Percentiles rank a stretch among this genome's conserved stretches.
phyloP scores from a whole-genome alignment of 1,140 invertebrate genomes.

The Thalassaphorura encarpata region DNA sequence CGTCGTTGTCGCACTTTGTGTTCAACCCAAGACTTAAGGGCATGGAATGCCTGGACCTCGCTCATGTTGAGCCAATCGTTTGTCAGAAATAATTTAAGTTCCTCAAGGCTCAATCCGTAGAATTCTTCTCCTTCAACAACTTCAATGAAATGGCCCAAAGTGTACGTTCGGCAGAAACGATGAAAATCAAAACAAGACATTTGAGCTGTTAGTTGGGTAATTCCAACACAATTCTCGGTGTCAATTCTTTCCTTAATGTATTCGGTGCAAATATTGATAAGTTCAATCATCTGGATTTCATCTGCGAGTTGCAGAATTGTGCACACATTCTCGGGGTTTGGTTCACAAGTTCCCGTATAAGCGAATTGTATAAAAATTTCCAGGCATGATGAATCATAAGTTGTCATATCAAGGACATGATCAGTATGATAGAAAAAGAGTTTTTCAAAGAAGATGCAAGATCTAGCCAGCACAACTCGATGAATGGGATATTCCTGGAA shows the following conservation, averaged over 20 bases:
- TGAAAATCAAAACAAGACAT: slow-evolving; percentile 53
- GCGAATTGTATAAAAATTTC: slow-evolving; percentile 52
- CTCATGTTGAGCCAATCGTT: slow-evolving; percentile 61
- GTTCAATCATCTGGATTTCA: slow-evolving; percentile 50
- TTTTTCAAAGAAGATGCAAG: no score
- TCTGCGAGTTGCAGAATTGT: slow-evolving; percentile 51
- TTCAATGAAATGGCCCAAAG: slow-evolving; percentile 33
- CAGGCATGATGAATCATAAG: slow-evolving; percentile 37
- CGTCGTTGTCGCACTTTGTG: slow-evolving; percentile 38
- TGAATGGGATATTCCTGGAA: no score
- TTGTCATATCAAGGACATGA: no score
- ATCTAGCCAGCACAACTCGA: no score
- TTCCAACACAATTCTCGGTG: slow-evolving; percentile 52
- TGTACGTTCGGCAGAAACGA: slow-evolving; percentile 43
- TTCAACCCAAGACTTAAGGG: slow-evolving; percentile 48
- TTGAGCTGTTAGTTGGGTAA: slow-evolving; percentile 57
- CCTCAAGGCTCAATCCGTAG: slow-evolving; percentile 42
- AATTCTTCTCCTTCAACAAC: slow-evolving; percentile 39
- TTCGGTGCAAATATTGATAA: slow-evolving; percentile 54
- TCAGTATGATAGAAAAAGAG: no score
- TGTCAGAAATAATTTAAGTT: slow-evolving; percentile 45
- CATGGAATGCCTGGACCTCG: slow-evolving; percentile 57
- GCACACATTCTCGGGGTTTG: slow-evolving; percentile 53
- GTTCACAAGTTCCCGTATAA: slow-evolving; percentile 50
- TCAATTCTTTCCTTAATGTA: slow-evolving; percentile 44